Evolutionary conservation across 2,888 invertebrate genomes (phyloP).

Genomic region (Bedellia somnulentella): DNA sequence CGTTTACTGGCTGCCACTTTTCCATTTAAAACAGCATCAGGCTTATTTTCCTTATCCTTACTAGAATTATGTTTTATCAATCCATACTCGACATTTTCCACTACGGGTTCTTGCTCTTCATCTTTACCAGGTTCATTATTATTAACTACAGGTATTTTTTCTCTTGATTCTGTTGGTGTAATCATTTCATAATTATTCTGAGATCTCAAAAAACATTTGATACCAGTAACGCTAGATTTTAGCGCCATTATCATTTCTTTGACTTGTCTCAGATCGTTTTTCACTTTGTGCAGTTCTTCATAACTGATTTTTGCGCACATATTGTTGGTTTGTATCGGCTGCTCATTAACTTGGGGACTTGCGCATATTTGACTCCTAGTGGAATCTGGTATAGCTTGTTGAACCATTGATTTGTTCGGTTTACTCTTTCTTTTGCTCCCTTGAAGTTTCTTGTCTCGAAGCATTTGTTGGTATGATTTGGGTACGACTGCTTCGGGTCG

Average conservation of each 20-base stretch:
- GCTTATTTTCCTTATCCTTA: background rate
- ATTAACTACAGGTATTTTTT: background rate
- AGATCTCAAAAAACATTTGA: background rate
- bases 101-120: background rate
- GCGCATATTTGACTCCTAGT: background rate
- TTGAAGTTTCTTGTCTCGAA: no score
- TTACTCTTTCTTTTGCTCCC: slow-evolving; percentile 14
- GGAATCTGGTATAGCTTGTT: slow-evolving; percentile 2
- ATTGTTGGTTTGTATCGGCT: background rate
- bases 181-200: slow-evolving; percentile 1
- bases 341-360: background rate
- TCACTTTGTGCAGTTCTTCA: slow-evolving; percentile 2
- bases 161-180: background rate
- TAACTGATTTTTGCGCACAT: background rate
- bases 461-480: no score
- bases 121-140: background rate
- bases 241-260: background rate
- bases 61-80: slow-evolving; percentile 1
- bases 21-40: no score
- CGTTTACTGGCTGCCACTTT: no score
- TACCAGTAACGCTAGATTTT: background rate
- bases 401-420: background rate
- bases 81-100: background rate
- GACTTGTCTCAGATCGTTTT: background rate
- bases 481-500: slow-evolving; percentile 25